Conservation (phyloP, 2,888 invertebrate species). For the Drosophila tanythrix region DNA sequence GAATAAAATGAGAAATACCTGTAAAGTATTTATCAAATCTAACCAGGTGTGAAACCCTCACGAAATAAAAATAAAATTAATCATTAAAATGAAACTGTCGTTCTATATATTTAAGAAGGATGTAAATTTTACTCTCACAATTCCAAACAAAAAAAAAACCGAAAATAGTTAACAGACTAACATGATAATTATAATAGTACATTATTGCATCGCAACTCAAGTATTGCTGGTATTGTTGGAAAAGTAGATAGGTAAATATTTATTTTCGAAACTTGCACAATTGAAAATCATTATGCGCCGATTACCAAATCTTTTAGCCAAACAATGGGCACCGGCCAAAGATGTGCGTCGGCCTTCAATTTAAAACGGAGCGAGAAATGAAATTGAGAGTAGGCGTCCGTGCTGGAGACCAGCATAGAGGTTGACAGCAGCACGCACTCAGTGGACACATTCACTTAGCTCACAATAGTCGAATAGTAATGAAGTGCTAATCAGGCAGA, state of each 20-base stretch:
- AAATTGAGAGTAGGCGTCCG: conserved; percentile 50
- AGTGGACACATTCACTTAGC: conserved; percentile 71
- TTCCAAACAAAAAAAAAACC: background rate
- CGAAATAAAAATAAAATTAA: conserved; percentile 1
- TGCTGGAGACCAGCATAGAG: background rate
- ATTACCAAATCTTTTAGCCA: conserved; percentile 16
- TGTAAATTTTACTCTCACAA: background rate
- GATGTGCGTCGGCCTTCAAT: conserved; percentile 29
- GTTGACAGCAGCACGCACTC: conserved; percentile 6
- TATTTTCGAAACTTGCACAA: background rate
- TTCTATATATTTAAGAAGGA: background rate
- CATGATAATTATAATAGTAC: background rate
- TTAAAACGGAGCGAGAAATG: background rate
- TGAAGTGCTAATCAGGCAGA: conserved; percentile 47
- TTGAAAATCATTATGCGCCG: conserved; percentile 21
- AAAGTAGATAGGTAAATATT: background rate
- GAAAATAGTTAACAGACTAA: background rate
- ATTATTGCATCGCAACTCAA: background rate
- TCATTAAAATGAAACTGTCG: background rate
- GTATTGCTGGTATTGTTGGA: background rate
- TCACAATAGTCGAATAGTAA: conserved; percentile 47
- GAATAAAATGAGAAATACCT: conserved; percentile 14
- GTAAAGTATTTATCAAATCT: background rate
- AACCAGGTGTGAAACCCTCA: background rate
- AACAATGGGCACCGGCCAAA: conserved; percentile 14